These are phyloP conservation scores for Panthera leo DNA, from an alignment of 2,113 vertebrate genomes.

Conservation along the genomic window DNA sequence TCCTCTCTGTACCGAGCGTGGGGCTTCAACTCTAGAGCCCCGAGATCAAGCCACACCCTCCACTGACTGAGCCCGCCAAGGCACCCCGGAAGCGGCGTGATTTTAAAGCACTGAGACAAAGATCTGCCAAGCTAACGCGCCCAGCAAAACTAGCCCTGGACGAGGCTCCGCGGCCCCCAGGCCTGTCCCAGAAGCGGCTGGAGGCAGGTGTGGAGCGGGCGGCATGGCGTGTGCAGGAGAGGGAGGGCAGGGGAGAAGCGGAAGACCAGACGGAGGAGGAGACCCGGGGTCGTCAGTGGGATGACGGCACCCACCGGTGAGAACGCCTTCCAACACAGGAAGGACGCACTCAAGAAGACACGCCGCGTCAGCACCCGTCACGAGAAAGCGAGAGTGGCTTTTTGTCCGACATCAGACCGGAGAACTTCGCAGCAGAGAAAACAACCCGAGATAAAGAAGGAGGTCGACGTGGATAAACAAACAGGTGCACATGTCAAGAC, in stretches of 20 bases:
- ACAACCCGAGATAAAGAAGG: neutral
- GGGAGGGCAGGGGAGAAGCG: too few relatives aligned
- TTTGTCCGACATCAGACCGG: neutral
- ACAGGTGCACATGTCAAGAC: accelerated
- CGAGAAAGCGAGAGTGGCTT: neutral
- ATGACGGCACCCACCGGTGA: accelerated
- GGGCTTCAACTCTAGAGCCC: neutral
- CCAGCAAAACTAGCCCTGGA: neutral
- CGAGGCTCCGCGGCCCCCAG: neutral
- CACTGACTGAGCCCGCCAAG: neutral
- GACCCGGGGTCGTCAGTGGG: too few relatives aligned
- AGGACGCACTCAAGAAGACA: too few relatives aligned
- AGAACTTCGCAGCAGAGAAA: neutral
- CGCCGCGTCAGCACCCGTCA: accelerated
- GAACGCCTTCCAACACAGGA: neutral
- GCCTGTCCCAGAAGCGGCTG: too few relatives aligned
- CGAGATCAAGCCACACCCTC: neutral
- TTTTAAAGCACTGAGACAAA: neutral
- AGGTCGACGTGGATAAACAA: too few relatives aligned
- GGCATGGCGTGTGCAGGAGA: too few relatives aligned
- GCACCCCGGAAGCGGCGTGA: accelerated
- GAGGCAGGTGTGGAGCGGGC: too few relatives aligned
- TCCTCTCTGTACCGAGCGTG: neutral
- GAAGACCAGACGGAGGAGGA: too few relatives aligned
- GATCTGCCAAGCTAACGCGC: neutral